Evolutionary conservation across 2,888 invertebrate species (phyloP).

Genomic region (Lepidocyrtoides sp.): DNA sequence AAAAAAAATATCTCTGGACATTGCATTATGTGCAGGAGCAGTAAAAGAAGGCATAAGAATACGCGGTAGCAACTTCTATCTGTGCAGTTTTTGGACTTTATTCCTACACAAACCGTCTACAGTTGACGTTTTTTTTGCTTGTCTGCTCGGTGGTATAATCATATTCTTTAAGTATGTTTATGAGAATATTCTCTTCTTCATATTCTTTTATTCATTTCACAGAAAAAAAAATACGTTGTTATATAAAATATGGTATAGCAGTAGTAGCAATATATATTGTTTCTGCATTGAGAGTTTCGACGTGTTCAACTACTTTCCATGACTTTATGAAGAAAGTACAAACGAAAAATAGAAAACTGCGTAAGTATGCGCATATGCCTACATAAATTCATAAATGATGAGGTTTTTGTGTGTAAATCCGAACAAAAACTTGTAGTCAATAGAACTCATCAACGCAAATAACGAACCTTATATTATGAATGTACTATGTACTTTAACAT

Average conservation of each 20-base stretch:
- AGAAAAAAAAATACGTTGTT: no score
- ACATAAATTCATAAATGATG: constrained; percentile 63
- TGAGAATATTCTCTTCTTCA: not conserved
- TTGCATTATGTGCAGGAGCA: not conserved
- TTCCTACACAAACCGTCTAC: no score
- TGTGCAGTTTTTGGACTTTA: no score
- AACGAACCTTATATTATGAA: not conserved
- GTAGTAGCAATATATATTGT: no score
- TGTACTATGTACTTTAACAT: no score
- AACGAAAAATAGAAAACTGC: not conserved
- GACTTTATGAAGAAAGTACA: constrained; percentile 18
- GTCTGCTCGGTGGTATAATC: not conserved
- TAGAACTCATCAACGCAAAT: constrained; percentile 67
- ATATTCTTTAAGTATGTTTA: not conserved
- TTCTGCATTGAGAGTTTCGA: not conserved
- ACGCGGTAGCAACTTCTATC: no score
- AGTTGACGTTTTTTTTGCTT: no score
- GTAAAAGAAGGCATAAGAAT: no score
- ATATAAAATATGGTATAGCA: no score
- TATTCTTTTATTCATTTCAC: not conserved
- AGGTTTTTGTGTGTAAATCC: constrained; percentile 48
- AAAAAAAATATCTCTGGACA: constrained; percentile 49
- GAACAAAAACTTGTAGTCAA: constrained; percentile 55
- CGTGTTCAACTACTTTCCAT: not conserved
- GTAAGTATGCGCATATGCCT: constrained; percentile 50